Percentiles rank a stretch among this genome's conserved stretches.
phyloP scores from a whole-genome alignment of 2,888 invertebrate genomes.

The Drosophila prostipennis region DNA sequence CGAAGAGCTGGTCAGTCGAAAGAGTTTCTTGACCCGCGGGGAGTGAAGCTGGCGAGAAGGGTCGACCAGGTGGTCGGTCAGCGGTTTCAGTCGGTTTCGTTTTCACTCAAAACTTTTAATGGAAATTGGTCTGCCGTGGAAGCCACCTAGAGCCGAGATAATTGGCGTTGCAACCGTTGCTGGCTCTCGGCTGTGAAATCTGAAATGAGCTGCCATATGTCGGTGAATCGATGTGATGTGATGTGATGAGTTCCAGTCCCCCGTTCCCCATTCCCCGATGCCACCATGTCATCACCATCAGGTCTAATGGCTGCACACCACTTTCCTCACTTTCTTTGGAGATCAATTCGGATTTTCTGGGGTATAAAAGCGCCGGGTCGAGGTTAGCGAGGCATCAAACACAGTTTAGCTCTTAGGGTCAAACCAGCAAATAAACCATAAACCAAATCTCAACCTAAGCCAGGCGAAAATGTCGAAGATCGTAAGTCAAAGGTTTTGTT shows the following conservation, averaged over 20 bases:
- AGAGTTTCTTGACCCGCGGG: constrained; percentile 65
- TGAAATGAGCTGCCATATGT: constrained; percentile 16
- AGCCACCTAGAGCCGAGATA: constrained; percentile 57
- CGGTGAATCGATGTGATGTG: constrained; percentile 13
- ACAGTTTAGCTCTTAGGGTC: constrained; percentile 71
- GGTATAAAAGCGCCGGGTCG: constrained; percentile 62
- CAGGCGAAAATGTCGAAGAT: constrained; percentile 76
- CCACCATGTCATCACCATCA: constrained; percentile 44
- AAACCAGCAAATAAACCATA: constrained; percentile 55
- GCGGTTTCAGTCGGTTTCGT: constrained; percentile 20
- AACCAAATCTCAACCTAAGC: constrained; percentile 45
- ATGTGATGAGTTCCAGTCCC: constrained; percentile 40
- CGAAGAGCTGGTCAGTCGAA: not conserved
- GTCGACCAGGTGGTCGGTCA: constrained; percentile 18
- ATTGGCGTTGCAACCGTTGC: constrained; percentile 71
- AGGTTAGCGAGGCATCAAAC: constrained; percentile 62
- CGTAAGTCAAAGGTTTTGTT: constrained; percentile 61
- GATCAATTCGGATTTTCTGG: constrained; percentile 27
- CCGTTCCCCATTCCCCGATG: not conserved
- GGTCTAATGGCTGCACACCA: constrained; percentile 59
- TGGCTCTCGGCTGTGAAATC: constrained; percentile 52
- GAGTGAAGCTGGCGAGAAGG: constrained; percentile 23
- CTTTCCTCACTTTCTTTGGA: constrained; percentile 63
- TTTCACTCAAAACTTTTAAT: constrained; percentile 51
- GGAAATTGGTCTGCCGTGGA: constrained; percentile 42